A percentile compares a stretch with the other conserved stretches of the same genome.
Conservation (phyloP, 2,797 vertebrate species). For the Glyptemys insculpta region DNA sequence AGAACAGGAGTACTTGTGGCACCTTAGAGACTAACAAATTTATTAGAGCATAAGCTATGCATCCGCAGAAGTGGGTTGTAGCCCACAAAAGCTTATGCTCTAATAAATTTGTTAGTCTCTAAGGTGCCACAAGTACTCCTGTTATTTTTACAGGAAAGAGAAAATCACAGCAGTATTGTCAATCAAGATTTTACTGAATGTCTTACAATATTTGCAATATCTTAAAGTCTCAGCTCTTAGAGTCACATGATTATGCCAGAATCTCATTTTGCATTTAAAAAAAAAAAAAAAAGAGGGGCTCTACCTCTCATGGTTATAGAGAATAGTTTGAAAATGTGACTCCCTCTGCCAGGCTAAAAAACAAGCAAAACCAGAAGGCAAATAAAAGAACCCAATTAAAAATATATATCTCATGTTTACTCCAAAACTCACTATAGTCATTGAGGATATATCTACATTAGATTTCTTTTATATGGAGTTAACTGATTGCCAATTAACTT, state of each 20-base stretch:
- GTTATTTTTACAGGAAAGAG: too few relatives aligned
- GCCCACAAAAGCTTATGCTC: too few relatives aligned
- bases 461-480: neutral
- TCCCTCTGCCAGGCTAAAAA: neutral
- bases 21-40: too few relatives aligned
- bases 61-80: too few relatives aligned
- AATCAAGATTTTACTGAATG: neutral
- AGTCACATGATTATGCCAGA: neutral
- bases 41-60: too few relatives aligned
- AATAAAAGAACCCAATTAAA: neutral
- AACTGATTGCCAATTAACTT: neutral
- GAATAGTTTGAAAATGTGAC: neutral
- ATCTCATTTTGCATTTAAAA: neutral
- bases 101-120: too few relatives aligned
- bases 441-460: neutral
- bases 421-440: neutral
- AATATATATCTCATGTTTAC: neutral
- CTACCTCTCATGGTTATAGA: neutral
- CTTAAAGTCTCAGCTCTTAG: neutral
- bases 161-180: neutral
- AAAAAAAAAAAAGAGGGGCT: too few relatives aligned
- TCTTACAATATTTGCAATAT: neutral
- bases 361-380: neutral
- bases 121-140: too few relatives aligned
- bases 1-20: too few relatives aligned